These are phyloP conservation scores for Ibidorhyncha struthersii DNA, from an alignment of 2,113 vertebrate genomes.

Conservation along the genomic window DNA sequence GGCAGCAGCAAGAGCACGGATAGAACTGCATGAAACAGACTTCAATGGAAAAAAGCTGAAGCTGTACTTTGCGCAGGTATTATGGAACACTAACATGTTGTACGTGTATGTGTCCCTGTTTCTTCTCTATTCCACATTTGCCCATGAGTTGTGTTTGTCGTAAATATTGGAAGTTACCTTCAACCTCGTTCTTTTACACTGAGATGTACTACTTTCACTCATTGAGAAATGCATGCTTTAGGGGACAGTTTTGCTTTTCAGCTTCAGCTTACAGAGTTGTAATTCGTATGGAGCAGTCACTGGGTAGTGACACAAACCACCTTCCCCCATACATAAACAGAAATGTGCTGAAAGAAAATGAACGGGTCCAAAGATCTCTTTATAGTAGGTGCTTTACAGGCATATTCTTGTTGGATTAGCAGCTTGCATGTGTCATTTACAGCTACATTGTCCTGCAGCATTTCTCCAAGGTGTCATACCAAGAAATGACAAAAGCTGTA, in stretches of 20 bases:
- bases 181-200: neutral
- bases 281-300: neutral
- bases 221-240: neutral
- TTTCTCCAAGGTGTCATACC: neutral
- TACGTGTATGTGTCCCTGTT: neutral
- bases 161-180: neutral
- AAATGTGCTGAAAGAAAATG: neutral
- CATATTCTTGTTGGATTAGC: neutral
- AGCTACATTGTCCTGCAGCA: neutral
- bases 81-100: neutral
- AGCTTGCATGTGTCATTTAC: neutral
- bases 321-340: neutral
- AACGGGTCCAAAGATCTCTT: neutral
- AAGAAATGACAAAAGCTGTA: neutral
- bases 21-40: conserved; percentile 92
- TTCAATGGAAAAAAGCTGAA: conserved; percentile 91
- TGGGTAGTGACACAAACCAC: neutral
- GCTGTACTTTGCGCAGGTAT: conserved; percentile 95
- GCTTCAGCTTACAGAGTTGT: neutral
- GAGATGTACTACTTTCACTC: neutral
- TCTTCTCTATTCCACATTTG: neutral
- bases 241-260: neutral
- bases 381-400: neutral
- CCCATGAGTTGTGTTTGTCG: neutral
- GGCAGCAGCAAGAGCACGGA: conserved; percentile 90